Percentiles rank a stretch among this genome's conserved stretches.
Conservation (phyloP, 64 coral and sea anemone species). For the Pachyseris speciosa region DNA sequence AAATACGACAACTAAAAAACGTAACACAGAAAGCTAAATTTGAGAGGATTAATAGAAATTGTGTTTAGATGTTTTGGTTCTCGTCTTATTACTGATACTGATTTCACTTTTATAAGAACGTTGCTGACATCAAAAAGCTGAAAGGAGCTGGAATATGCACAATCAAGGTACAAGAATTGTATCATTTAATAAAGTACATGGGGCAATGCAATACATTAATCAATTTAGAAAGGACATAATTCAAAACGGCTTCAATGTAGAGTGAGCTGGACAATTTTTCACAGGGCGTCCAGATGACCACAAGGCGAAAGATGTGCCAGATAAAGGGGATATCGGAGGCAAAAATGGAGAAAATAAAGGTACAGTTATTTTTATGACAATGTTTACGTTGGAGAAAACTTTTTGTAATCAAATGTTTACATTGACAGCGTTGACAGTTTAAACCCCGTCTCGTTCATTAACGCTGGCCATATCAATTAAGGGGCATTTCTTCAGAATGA, state of each 20-base stretch:
- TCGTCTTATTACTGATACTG: neutral
- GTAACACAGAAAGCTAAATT: neutral
- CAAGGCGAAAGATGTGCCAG: slow-evolving; percentile 90
- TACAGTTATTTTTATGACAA: neutral
- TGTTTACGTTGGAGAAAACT: too few relatives aligned
- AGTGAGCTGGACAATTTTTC: neutral
- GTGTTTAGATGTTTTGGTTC: neutral
- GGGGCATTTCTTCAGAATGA: too few relatives aligned
- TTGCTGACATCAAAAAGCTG: slow-evolving; percentile 97
- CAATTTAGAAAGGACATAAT: neutral
- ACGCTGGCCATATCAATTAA: too few relatives aligned
- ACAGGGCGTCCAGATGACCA: slow-evolving; percentile 98
- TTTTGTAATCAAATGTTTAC: neutral
- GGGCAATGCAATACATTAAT: neutral
- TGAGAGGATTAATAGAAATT: neutral
- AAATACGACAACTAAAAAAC: too few relatives aligned
- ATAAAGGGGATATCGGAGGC: slow-evolving; percentile 99
- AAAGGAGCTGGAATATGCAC: slow-evolving; percentile 95
- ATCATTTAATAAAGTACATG: neutral
- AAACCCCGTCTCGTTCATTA: too few relatives aligned
- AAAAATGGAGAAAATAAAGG: slow-evolving; percentile 99
- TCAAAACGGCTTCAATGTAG: too few relatives aligned
- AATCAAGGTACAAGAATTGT: slow-evolving; percentile 63
- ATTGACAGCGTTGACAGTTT: too few relatives aligned
- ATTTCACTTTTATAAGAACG: slow-evolving; percentile 60